These are phyloP conservation scores for Myzus persicae DNA, from an alignment of 1,140 invertebrate genomes.

Conservation along the genomic window DNA sequence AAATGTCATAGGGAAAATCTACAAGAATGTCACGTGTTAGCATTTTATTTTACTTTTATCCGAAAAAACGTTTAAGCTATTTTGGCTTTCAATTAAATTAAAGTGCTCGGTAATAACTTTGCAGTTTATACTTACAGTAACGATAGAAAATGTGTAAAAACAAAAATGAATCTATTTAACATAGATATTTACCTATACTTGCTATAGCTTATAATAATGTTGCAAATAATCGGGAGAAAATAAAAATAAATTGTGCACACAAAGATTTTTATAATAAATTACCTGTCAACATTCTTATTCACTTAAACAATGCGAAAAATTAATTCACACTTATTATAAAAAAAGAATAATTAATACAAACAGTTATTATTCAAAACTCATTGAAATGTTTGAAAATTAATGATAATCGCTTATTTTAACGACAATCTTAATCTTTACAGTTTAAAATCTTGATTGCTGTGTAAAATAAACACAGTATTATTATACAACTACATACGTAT, in stretches of 20 bases:
- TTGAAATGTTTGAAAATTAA: background rate
- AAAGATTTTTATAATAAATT: background rate
- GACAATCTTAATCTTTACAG: too few relatives aligned
- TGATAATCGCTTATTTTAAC: too few relatives aligned
- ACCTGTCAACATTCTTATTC: background rate
- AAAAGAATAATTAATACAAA: too few relatives aligned
- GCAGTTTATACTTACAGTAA: background rate
- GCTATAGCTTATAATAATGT: background rate
- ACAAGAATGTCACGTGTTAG: background rate
- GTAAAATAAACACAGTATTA: background rate
- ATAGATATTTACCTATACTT: background rate
- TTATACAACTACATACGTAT: background rate
- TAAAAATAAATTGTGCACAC: background rate
- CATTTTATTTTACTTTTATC: background rate
- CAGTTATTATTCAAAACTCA: background rate
- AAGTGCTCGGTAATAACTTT: background rate
- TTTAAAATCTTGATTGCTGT: background rate
- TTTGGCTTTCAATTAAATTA: background rate
- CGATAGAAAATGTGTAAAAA: background rate
- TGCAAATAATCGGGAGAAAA: background rate
- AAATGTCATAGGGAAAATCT: slow-evolving; percentile 13
- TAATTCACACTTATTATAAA: background rate
- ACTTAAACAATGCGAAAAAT: background rate
- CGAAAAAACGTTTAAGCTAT: background rate
- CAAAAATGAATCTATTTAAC: background rate